Percentiles rank a stretch among this genome's conserved stretches.
These are phyloP conservation scores for Psephotus haematonotus DNA, from an alignment of 2,113 vertebrate genomes.

Conservation along the genomic window DNA sequence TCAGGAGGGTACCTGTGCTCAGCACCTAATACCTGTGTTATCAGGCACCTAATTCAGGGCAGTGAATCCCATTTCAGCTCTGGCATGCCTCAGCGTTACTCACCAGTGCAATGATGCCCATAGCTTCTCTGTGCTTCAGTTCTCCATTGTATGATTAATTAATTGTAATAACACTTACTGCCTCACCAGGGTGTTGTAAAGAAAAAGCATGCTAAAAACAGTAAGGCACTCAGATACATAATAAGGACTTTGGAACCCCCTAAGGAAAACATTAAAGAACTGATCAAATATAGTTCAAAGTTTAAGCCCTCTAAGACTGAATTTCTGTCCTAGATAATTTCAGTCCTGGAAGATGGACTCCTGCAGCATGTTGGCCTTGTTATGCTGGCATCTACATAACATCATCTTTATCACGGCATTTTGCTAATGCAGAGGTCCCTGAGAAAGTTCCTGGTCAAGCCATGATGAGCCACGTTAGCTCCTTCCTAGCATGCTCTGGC, in stretches of 20 bases:
- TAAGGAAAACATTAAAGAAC: background rate
- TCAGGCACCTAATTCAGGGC: background rate
- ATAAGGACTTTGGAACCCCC: background rate
- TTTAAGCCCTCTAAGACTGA: background rate
- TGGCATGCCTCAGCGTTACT: background rate
- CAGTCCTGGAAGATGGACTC: background rate
- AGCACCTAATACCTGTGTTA: background rate
- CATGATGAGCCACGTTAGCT: background rate
- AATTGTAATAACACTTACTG: background rate
- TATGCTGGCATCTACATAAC: background rate
- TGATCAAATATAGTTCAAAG: background rate
- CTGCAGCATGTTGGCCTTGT: background rate
- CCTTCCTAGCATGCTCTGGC: background rate
- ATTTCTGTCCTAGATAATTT: background rate
- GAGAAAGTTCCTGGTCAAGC: background rate
- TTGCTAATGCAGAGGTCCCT: background rate
- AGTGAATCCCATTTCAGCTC: background rate
- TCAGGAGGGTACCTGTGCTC: background rate
- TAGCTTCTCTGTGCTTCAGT: background rate
- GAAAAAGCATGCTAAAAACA: background rate
- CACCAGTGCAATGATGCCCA: background rate
- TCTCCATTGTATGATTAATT: slow-evolving; percentile 1
- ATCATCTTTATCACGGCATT: background rate
- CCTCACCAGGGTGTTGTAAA: background rate
- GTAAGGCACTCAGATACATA: background rate